Evolutionary conservation across 2,797 vertebrate species (phyloP), one percentile per base, ranked within the genome.

Genomic region (Notamacropus eugenii): DNA sequence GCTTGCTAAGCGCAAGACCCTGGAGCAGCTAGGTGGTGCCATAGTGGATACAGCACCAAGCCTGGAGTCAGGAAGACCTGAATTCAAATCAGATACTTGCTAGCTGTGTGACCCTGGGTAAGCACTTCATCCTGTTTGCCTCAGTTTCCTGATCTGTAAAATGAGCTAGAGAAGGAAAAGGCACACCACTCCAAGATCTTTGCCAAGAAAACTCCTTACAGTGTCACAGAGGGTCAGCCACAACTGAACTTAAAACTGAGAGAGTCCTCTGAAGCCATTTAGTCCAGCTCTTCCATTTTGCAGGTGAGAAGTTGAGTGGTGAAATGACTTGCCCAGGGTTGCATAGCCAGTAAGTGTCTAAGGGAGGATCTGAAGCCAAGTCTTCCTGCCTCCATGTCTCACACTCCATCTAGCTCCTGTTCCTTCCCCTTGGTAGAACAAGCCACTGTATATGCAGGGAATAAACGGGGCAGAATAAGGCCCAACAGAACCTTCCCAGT

Each of bases 101-200:
- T 95, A 92, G 62, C 29, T 90, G 52, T 54, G 27, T 82, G 96
- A 90, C 34, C 52, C 54, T 54, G 1, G 11, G 74, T 50, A 93
- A 82, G 95, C 58, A 94, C 92, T n/a, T 74, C 9, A 22, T 13
- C 8, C 90, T 93, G 94, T 3, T 10, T 0, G 0, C 2, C 2
- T 94, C 93, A 55, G 87, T 56, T 93, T 95, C 93, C 54, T 90
- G 90, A 22, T 91, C 96, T 95, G 29, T 95, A 56, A 91, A 95
- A 95, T 50, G 94, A 74, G 31, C 59, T 95, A 1, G 16, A 9
- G 62, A n/a, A 67, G 2, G 6, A 74, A 24, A 74, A 8, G 67
- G n/a, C 34, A 40, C 40, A 74, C n/a, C 62, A n/a, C 16, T 19
- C 14, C n/a, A 40, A 19, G 5, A n/a, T 74, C 28, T 59, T n/a